phyloP scores from a whole-genome alignment of 2,797 vertebrate species.

The Diplodus puntazzo region DNA sequence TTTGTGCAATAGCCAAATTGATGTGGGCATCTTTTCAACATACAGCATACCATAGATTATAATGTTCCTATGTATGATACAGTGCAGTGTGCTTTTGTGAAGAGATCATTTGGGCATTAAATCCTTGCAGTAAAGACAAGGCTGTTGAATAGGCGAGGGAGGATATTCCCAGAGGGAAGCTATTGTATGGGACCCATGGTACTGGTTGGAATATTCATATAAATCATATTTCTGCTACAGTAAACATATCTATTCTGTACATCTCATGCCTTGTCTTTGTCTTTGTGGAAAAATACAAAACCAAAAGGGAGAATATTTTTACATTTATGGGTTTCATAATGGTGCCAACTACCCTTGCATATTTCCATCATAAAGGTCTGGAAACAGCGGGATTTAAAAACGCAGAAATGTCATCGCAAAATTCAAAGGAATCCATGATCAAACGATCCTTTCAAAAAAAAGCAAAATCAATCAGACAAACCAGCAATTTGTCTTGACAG shows the following conservation, averaged over 20 bases:
- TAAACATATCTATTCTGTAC: background rate
- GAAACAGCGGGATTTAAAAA: no score
- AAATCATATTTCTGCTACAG: background rate
- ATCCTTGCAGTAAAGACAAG: slow-evolving; percentile 58
- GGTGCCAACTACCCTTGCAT: background rate
- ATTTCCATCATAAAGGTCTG: background rate
- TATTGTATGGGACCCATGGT: background rate
- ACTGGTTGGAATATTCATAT: slow-evolving; percentile 8
- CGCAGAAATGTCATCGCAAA: no score
- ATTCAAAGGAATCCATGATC: no score
- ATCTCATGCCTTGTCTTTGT: background rate
- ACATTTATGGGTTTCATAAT: background rate
- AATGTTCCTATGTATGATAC: slow-evolving; percentile 27
- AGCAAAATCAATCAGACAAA: no score
- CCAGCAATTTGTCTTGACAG: no score
- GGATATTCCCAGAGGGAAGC: slow-evolving; percentile 36
- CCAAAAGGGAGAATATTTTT: background rate
- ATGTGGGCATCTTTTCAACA: slow-evolving; percentile 60
- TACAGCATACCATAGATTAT: slow-evolving; percentile 46
- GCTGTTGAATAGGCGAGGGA: slow-evolving; percentile 41
- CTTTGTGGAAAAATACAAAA: background rate
- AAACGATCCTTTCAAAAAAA: no score
- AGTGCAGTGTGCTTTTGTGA: slow-evolving; percentile 43
- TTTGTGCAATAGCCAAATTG: slow-evolving; percentile 55
- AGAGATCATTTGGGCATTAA: slow-evolving; percentile 44